Evolutionary conservation across 92 coral and sea anemone species (phyloP).

Genomic region (Diadumene lineata): DNA sequence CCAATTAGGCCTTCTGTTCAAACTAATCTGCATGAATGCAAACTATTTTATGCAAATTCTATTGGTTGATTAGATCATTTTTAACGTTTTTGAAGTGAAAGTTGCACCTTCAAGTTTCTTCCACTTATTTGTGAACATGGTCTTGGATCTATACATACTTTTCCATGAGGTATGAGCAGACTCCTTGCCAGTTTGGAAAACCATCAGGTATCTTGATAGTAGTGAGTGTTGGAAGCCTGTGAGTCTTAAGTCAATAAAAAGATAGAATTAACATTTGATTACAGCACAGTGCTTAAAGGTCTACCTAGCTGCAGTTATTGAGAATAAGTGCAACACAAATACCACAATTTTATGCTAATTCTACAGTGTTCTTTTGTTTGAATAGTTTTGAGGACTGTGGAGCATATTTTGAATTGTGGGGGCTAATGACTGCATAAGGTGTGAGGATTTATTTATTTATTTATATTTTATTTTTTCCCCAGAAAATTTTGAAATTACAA

Average conservation of each 20-base stretch:
- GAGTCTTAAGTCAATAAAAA: slow-evolving; percentile 26
- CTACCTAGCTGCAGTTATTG: background rate
- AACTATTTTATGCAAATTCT: too few relatives aligned
- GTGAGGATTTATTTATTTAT: too few relatives aligned
- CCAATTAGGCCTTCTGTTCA: too few relatives aligned
- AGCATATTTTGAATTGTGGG: background rate
- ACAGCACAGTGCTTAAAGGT: background rate
- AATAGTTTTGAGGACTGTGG: background rate
- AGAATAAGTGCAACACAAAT: background rate
- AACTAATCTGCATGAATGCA: too few relatives aligned
- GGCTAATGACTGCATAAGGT: background rate
- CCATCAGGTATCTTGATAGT: slow-evolving; percentile 84
- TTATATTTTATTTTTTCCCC: too few relatives aligned
- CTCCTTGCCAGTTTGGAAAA: slow-evolving; percentile 90
- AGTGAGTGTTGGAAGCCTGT: slow-evolving; percentile 87
- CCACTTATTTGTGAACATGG: background rate
- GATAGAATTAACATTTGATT: background rate
- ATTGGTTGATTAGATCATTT: too few relatives aligned
- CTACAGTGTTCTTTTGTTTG: too few relatives aligned
- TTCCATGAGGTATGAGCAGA: slow-evolving; percentile 71
- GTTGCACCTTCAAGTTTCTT: too few relatives aligned
- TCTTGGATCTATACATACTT: slow-evolving; percentile 51
- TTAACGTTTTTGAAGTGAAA: too few relatives aligned
- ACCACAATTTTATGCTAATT: too few relatives aligned
- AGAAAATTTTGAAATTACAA: too few relatives aligned